A percentile compares a stretch with the other conserved stretches of the same genome.
phyloP scores from a whole-genome alignment of 2,797 vertebrate species.

The Chelonia mydas region DNA sequence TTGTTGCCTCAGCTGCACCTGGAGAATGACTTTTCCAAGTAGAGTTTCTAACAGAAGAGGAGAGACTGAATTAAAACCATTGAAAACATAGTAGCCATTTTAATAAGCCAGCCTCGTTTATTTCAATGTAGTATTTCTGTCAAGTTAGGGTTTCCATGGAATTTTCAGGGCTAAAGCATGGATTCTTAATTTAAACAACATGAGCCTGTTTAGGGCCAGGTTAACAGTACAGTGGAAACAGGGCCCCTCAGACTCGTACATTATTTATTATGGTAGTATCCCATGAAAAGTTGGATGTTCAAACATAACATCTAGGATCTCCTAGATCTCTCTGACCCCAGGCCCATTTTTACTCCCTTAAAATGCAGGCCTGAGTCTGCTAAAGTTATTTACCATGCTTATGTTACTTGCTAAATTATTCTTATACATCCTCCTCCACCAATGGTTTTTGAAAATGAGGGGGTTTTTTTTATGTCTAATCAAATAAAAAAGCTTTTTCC shows the following conservation, averaged over 20 bases:
- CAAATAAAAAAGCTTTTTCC: neutral
- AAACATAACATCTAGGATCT: neutral
- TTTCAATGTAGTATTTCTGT: neutral
- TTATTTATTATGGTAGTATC: neutral
- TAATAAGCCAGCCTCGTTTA: neutral
- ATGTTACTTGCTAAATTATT: neutral
- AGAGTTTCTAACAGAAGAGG: neutral
- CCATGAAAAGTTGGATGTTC: neutral
- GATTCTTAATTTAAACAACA: neutral
- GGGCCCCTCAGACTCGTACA: accelerated
- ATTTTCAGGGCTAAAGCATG: neutral
- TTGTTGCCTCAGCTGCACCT: neutral
- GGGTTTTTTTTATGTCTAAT: neutral
- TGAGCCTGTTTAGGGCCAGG: neutral
- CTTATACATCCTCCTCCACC: neutral
- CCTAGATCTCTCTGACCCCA: neutral
- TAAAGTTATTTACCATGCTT: neutral
- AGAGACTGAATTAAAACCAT: neutral
- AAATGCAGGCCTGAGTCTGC: neutral
- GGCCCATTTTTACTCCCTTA: neutral
- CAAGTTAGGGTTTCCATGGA: neutral
- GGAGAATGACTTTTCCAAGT: neutral
- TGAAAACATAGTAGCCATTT: neutral
- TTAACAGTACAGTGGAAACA: neutral
- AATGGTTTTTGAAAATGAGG: neutral